Percentiles rank a stretch among this genome's conserved stretches.
Conservation (phyloP, 2,113 vertebrate species). For the Mesitornis unicolor region DNA sequence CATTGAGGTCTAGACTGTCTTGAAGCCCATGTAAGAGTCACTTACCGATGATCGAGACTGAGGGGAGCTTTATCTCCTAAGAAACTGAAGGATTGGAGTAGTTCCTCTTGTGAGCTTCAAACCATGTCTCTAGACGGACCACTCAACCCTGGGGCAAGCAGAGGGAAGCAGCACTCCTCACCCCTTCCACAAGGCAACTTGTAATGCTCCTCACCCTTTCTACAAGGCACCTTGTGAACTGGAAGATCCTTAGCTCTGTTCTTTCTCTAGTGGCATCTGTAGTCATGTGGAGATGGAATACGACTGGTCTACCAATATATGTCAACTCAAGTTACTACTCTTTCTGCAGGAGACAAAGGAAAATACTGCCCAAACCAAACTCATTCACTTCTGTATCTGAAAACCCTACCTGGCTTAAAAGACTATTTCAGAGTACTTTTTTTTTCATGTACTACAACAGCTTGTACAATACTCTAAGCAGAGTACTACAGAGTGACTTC, state of each 20-base stretch:
- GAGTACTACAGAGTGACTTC: background rate
- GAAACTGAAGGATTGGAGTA: background rate
- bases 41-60: background rate
- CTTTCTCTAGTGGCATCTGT: background rate
- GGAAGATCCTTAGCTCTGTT: background rate
- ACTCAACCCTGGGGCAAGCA: too few relatives aligned
- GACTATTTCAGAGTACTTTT: constrained; percentile 7
- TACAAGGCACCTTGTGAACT: background rate
- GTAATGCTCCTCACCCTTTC: too few relatives aligned
- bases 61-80: background rate
- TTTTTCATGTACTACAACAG: background rate
- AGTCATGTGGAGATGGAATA: background rate
- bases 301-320: accelerated
- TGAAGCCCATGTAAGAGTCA: background rate
- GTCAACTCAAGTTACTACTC: background rate
- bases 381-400: background rate
- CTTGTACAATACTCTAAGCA: background rate
- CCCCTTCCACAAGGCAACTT: background rate
- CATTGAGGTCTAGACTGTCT: background rate
- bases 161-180: background rate
- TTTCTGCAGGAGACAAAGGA: background rate
- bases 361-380: background rate
- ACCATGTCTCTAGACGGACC: background rate
- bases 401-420: background rate
- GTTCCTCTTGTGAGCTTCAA: background rate